A percentile compares a stretch with the other conserved stretches of the same genome.
phyloP scores from a whole-genome alignment of 2,797 vertebrate genomes.

The Ctenopoma multispine region DNA sequence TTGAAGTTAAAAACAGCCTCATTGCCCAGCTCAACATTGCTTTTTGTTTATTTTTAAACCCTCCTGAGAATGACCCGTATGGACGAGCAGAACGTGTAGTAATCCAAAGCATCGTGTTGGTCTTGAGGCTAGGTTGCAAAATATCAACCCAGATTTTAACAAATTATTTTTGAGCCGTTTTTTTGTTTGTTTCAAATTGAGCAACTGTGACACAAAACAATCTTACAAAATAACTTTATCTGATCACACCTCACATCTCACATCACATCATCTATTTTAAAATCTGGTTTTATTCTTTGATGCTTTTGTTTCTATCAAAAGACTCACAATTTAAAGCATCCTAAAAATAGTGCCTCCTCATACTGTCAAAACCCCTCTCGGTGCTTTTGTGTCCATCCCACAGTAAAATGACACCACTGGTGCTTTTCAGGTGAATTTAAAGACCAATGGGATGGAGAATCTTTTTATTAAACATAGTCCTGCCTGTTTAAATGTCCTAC shows the following conservation, averaged over 20 bases:
- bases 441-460: slow-evolving; percentile 57
- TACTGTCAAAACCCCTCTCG: slow-evolving; percentile 46
- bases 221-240: slow-evolving; percentile 4
- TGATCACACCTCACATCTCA: slow-evolving; percentile 1
- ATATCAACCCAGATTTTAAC: too few relatives aligned
- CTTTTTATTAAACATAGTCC: slow-evolving; percentile 78
- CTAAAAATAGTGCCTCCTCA: slow-evolving; percentile 72
- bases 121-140: too few relatives aligned
- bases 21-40: slow-evolving; percentile 12
- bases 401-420: slow-evolving; percentile 74
- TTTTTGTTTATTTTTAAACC: slow-evolving; percentile 16
- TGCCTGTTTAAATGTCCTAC: slow-evolving; percentile 60
- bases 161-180: neutral
- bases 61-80: slow-evolving; percentile 28
- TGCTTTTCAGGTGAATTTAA: slow-evolving; percentile 74
- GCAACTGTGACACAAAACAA: slow-evolving; percentile 8
- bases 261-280: neutral
- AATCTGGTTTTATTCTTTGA: slow-evolving; percentile 3
- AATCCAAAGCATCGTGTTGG: slow-evolving; percentile 25
- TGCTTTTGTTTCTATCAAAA: slow-evolving; percentile 66
- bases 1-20: slow-evolving; percentile 70
- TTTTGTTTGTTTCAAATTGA: slow-evolving; percentile 14
- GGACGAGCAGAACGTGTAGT: slow-evolving; percentile 31
- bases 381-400: slow-evolving; percentile 37
- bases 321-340: slow-evolving; percentile 57